Percentiles rank a stretch among this genome's conserved stretches.
Conservation (phyloP, 2,797 vertebrate species). For the Onychomys torridus region DNA sequence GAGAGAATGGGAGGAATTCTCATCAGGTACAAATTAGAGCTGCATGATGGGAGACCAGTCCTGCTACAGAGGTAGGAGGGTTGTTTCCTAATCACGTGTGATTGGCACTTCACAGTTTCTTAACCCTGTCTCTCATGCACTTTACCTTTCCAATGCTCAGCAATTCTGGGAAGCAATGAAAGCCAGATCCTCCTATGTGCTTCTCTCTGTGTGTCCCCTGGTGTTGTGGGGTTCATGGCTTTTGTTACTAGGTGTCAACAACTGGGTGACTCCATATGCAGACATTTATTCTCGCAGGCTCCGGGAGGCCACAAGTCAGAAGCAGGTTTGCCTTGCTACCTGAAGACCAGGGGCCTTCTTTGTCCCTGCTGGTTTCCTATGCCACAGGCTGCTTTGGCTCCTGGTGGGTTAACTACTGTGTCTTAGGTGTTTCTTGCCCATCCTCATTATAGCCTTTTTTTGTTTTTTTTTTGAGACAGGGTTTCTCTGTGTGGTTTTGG, state of each 20-base stretch:
- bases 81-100: background rate
- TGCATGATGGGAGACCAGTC: background rate
- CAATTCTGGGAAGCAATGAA: background rate
- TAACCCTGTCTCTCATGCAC: background rate
- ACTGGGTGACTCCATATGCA: background rate
- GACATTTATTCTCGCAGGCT: background rate
- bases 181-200: background rate
- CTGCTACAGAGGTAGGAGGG: background rate
- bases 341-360: background rate
- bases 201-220: background rate
- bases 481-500: no score
- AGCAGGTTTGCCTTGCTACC: background rate
- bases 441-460: background rate
- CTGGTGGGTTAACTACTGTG: rapidly evolving
- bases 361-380: rapidly evolving
- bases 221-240: no score
- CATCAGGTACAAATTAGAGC: no score
- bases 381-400: background rate
- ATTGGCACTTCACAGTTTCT: background rate
- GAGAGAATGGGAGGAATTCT: background rate
- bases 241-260: background rate
- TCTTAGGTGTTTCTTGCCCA: background rate
- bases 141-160: background rate
- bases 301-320: background rate
- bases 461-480: no score